These are phyloP conservation scores for Nansenia antarctica DNA, from an alignment of 2,113 vertebrate genomes.

Conservation along the genomic window DNA sequence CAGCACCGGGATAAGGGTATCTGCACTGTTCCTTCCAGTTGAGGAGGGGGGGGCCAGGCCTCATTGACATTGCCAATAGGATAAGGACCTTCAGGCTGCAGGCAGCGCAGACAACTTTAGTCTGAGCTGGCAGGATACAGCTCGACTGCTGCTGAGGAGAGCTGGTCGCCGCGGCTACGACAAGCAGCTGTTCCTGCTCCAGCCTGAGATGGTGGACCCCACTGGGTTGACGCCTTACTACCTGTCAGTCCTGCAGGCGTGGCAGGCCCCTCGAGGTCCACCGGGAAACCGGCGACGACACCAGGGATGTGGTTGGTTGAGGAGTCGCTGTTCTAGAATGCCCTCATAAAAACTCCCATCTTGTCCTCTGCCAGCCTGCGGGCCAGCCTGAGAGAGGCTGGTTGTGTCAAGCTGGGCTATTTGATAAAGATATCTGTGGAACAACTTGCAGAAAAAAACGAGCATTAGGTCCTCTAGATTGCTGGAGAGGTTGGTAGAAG, in stretches of 20 bases:
- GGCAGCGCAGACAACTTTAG: neutral
- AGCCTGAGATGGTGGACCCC: neutral
- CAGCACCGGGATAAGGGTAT: neutral
- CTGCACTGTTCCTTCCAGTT: neutral
- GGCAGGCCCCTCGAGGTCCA: neutral
- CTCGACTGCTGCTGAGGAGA: neutral
- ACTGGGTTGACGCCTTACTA: neutral
- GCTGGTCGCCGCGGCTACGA: neutral
- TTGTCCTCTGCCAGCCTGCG: neutral
- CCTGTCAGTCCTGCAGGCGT: neutral
- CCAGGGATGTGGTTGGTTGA: constrained; percentile 5
- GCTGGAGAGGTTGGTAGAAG: neutral
- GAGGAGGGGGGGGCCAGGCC: neutral
- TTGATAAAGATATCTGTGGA: neutral
- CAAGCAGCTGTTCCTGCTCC: neutral
- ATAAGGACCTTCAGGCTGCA: neutral
- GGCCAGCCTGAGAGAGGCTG: neutral
- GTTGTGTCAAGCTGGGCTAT: neutral
- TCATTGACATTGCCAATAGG: too few species aligned
- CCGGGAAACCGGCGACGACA: neutral
- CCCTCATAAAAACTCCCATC: neutral
- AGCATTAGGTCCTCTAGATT: neutral
- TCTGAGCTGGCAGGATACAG: neutral
- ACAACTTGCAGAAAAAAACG: neutral
- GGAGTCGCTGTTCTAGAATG: neutral